These are phyloP conservation scores for Lampris megalopsis DNA, from an alignment of 2,113 vertebrate species.

Conservation along the genomic window DNA sequence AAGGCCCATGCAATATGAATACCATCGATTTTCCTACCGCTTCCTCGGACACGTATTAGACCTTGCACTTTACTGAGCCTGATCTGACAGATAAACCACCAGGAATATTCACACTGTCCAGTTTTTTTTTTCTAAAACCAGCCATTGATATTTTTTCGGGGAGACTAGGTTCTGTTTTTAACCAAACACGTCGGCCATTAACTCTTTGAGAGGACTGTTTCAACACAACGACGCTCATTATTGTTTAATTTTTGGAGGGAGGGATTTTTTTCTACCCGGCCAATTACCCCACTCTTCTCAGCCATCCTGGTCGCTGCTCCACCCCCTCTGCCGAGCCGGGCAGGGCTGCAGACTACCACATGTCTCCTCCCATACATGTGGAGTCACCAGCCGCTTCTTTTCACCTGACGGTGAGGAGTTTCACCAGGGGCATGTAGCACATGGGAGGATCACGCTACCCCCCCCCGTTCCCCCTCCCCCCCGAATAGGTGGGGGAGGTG, in stretches of 20 bases:
- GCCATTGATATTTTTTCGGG: background rate
- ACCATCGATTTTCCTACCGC: constrained; percentile 51
- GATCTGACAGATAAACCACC: constrained; percentile 61
- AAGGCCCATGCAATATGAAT: constrained; percentile 65
- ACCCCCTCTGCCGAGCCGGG: no score
- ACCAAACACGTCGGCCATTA: constrained; percentile 22
- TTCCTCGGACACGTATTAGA: constrained; percentile 59
- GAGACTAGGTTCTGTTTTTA: constrained; percentile 46
- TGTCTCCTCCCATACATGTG: no score
- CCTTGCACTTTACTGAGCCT: constrained; percentile 50
- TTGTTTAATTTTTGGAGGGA: background rate
- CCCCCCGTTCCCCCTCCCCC: no score
- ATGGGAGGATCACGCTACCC: no score
- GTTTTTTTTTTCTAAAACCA: background rate
- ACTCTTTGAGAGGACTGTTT: constrained; percentile 52
- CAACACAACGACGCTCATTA: constrained; percentile 1
- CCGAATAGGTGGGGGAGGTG: no score
- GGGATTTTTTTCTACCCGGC: no score
- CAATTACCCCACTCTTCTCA: no score
- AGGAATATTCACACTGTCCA: constrained; percentile 47
- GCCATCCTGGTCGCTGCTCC: no score
- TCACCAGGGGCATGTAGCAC: no score
- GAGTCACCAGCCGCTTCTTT: no score
- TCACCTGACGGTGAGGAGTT: no score
- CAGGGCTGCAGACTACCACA: no score